A percentile compares a stretch with the other conserved stretches of the same genome.
Conservation (phyloP, 2,113 vertebrate genomes). For the Dromiciops gliroides region DNA sequence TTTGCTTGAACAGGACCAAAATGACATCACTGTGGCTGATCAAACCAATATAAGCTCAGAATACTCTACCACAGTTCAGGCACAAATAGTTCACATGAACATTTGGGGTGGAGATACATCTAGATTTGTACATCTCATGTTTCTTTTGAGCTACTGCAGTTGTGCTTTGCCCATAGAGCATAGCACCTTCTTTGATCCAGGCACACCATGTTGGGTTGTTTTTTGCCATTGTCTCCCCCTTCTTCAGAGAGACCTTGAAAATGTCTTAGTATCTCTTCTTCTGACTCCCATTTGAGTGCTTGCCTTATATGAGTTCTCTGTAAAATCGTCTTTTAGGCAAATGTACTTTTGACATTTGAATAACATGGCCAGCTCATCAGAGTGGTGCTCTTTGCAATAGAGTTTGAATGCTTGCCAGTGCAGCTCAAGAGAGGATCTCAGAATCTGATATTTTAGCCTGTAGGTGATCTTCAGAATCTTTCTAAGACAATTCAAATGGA, state of each 20-base stretch:
- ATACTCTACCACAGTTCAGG: not conserved
- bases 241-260: not conserved
- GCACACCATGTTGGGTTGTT: not conserved
- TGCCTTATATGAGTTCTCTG: no score
- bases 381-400: no score
- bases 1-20: no score
- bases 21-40: no score
- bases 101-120: not conserved
- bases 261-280: not conserved
- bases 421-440: no score
- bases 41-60: not conserved
- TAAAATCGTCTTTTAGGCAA: no score
- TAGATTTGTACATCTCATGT: not conserved
- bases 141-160: not conserved
- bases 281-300: not conserved
- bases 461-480: no score
- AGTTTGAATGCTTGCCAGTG: no score
- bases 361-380: no score
- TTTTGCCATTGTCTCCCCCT: not conserved
- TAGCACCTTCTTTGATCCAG: not conserved
- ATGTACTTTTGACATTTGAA: no score
- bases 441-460: no score
- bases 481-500: no score
- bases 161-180: not conserved
- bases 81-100: not conserved